Base-by-base conservation (phyloP, 1,140 invertebrate genomes). In the Cylas formicarius region DNA sequence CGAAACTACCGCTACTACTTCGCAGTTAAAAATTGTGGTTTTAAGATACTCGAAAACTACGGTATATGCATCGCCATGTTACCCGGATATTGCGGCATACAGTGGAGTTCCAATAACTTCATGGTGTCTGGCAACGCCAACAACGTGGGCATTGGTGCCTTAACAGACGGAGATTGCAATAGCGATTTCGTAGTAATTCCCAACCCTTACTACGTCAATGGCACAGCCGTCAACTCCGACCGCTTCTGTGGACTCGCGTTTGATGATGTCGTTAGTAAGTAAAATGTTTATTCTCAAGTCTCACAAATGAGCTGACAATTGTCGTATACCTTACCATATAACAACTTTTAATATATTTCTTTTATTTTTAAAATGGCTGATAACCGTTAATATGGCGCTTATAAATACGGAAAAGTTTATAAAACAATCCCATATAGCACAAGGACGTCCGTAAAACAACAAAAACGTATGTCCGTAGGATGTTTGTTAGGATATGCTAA, bases 121-220 rank as follows among this genome's bases (percentile, higher is more conserved):
- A 77, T 81, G 1, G 67, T 86, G 32, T 78, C 80, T 4, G 78
- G 76, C 4, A 29, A 73, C 70, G 29, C 38, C 2, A 14, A 67
- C 11, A 67, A 77, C 21, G 2, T 76, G 74, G 59, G 64, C 65
- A 75, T 73, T 23, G 71, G 67, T 71, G 74, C 6, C 62, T 70
- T 24, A 71, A 72, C 21, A 44, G 78, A 73, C 22, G 67, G 58
- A 6, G 60, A 67, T 4, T 86, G 84, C 55, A 75, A 63, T 4
- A 76, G 75, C 0, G 84, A 87, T 64, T 88, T 78, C 56, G 77
- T 88, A 2, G 73, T 86, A 2, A 77, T 88, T 58, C 80, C 84
- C 8, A 77, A 82, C 63, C 77, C 82, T 68, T 23, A 50, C 53
- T 20, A 53, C 62, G n/a, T 70, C 65, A 43, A 70, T 69, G 32